These are phyloP conservation scores for Galendromus occidentalis DNA, from an alignment of 1,140 invertebrate genomes.

Conservation along the genomic window DNA sequence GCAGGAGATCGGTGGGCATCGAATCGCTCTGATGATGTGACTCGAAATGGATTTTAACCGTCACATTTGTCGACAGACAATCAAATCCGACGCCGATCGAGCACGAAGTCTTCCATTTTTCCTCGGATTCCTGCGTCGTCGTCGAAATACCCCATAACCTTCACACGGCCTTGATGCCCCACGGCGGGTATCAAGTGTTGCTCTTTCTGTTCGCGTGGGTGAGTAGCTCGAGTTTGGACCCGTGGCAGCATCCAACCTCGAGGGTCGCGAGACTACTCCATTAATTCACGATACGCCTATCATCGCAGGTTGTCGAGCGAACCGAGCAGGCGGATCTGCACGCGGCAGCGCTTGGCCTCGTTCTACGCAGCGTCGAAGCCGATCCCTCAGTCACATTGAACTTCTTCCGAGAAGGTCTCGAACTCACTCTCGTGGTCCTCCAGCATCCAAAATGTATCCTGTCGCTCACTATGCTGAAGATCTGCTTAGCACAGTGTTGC, in stretches of 20 bases:
- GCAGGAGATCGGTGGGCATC: no score
- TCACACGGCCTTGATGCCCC: neutral
- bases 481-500: neutral
- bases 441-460: neutral
- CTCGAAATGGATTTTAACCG: no score
- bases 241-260: neutral
- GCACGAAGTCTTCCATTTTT: constrained; percentile 2
- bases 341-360: neutral
- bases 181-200: neutral
- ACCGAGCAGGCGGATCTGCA: neutral
- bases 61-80: neutral
- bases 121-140: neutral
- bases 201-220: neutral
- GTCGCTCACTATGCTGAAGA: neutral
- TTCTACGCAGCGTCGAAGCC: neutral
- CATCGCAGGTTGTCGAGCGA: neutral
- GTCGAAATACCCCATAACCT: neutral
- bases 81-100: neutral
- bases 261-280: neutral
- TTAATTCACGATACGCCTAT: neutral
- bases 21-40: no score
- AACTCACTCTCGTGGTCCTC: neutral
- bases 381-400: neutral
- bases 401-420: neutral
- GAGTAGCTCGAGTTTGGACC: neutral